Conservation (phyloP, 1,140 invertebrate species). For the Schlechtendalia chinensis region DNA sequence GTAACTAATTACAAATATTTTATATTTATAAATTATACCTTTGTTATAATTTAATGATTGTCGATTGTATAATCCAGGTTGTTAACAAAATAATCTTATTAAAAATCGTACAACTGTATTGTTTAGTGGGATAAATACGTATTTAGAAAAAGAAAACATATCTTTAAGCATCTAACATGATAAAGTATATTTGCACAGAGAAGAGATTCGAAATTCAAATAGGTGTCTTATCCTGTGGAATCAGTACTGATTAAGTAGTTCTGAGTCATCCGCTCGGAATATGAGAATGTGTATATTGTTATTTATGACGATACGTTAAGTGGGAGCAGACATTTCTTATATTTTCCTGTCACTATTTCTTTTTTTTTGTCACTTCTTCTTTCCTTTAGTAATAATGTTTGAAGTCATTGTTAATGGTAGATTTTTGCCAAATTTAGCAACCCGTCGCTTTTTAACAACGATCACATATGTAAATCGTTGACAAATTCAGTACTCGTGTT, state of each 20-base stretch:
- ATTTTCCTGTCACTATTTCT: background rate
- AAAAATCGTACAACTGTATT: too few relatives aligned
- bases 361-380: background rate
- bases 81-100: too few relatives aligned
- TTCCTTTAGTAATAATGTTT: background rate
- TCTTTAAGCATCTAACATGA: too few relatives aligned
- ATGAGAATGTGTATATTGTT: background rate
- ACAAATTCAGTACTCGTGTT: too few relatives aligned
- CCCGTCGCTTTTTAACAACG: background rate
- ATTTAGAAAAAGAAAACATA: too few relatives aligned
- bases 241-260: constrained; percentile 8
- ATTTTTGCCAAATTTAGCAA: background rate
- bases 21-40: too few relatives aligned
- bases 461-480: too few relatives aligned
- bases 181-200: too few relatives aligned
- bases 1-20: too few relatives aligned
- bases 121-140: too few relatives aligned
- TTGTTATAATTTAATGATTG: background rate
- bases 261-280: background rate
- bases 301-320: constrained; percentile 11
- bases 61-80: background rate
- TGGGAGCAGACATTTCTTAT: background rate
- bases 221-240: background rate
- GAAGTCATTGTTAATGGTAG: background rate
- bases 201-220: background rate